phyloP scores from a whole-genome alignment of 2,113 vertebrate genomes.

The Aplodontia rufa region DNA sequence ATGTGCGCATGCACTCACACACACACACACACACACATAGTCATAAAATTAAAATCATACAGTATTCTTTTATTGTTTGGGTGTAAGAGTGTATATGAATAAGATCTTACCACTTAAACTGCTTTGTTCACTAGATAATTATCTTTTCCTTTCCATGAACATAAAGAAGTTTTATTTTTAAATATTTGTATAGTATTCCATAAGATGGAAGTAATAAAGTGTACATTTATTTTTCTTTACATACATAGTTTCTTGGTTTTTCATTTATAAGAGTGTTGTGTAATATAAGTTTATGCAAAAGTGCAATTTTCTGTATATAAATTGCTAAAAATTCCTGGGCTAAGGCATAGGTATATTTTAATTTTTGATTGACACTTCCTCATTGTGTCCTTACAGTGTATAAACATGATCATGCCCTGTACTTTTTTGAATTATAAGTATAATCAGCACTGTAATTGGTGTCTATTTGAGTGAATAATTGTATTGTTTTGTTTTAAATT shows the following conservation, averaged over 20 bases:
- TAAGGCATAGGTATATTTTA: neutral
- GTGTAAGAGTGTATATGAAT: neutral
- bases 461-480: neutral
- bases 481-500: neutral
- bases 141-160: neutral
- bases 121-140: neutral
- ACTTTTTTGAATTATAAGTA: neutral
- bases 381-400: neutral
- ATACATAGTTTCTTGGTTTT: neutral
- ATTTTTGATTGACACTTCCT: neutral
- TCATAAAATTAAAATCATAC: neutral
- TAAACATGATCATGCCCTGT: neutral
- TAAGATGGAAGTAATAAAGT: neutral
- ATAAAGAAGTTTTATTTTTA: neutral
- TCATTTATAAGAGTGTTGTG: neutral
- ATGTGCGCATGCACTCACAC: neutral
- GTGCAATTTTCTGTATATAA: neutral
- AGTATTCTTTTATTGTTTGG: neutral
- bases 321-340: neutral
- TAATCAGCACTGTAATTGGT: neutral
- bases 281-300: neutral
- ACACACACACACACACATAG: neutral
- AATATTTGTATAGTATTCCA: neutral
- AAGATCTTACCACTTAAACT: neutral
- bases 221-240: neutral